Conservation (phyloP, 2,113 vertebrate species). For the Uropsilus gracilis region DNA sequence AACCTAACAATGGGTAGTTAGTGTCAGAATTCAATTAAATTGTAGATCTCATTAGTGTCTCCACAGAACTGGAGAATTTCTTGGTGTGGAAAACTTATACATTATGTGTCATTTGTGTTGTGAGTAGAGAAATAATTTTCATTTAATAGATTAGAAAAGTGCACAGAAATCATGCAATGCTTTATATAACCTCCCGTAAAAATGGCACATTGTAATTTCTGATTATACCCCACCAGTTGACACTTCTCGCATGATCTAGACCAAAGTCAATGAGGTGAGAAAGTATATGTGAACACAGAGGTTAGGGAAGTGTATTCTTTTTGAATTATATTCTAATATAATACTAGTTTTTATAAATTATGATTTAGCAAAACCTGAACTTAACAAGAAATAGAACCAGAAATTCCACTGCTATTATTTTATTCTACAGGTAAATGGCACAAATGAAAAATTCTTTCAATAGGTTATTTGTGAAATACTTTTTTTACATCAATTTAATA, state of each 20-base stretch:
- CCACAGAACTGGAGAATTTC: neutral
- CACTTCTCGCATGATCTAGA: neutral
- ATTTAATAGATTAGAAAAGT: neutral
- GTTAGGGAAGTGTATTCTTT: neutral
- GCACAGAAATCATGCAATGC: neutral
- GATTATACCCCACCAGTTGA: neutral
- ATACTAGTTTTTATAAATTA: neutral
- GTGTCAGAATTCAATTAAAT: constrained; percentile 1
- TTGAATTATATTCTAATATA: neutral
- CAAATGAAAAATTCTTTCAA: neutral
- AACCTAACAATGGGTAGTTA: neutral
- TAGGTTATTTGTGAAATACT: neutral
- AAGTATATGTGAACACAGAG: neutral
- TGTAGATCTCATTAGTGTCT: neutral
- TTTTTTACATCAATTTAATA: neutral
- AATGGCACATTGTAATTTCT: neutral
- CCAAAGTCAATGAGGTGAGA: neutral
- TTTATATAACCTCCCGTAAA: neutral
- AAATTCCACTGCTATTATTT: neutral
- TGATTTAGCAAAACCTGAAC: neutral
- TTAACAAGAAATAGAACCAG: neutral
- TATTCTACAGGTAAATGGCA: neutral
- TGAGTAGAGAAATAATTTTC: neutral
- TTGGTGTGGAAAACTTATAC: neutral
- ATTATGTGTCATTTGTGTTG: neutral